Evolutionary conservation across 2,113 vertebrate species (phyloP).

Genomic region (Tetrax tetrax): DNA sequence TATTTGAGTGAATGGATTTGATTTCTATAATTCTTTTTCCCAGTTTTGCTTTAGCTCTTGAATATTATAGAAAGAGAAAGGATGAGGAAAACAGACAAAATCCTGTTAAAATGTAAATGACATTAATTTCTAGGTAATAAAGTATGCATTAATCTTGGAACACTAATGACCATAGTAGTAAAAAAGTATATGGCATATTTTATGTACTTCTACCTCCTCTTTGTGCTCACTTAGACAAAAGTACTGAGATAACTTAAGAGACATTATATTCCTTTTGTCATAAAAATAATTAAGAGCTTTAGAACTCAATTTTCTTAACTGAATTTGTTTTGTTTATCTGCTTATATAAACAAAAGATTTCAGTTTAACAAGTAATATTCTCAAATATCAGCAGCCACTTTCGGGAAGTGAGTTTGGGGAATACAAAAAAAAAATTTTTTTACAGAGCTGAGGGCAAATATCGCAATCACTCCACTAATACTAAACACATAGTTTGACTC

Average conservation of each 20-base stretch:
- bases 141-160: constrained; percentile 53
- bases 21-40: neutral
- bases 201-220: constrained; percentile 50
- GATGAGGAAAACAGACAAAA: constrained; percentile 58
- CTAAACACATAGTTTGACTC: neutral
- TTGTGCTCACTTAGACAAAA: constrained; percentile 51
- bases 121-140: constrained; percentile 69
- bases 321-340: neutral
- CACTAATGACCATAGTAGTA: constrained; percentile 56
- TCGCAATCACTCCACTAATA: neutral
- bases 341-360: neutral
- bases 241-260: constrained; percentile 27
- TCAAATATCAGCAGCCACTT: neutral
- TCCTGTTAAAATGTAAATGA: constrained; percentile 73
- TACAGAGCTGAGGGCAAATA: neutral
- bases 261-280: constrained; percentile 29
- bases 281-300: constrained; percentile 50
- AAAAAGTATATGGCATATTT: constrained; percentile 65
- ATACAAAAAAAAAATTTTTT: neutral
- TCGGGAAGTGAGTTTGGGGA: neutral
- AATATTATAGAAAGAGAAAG: constrained; percentile 10
- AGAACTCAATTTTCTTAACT: neutral
- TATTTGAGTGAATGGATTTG: neutral
- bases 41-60: neutral
- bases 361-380: neutral